Evolutionary conservation across 2,113 vertebrate species (phyloP), one percentile per base, ranked within the genome.

Genomic region (Cheirogaleus medius): DNA sequence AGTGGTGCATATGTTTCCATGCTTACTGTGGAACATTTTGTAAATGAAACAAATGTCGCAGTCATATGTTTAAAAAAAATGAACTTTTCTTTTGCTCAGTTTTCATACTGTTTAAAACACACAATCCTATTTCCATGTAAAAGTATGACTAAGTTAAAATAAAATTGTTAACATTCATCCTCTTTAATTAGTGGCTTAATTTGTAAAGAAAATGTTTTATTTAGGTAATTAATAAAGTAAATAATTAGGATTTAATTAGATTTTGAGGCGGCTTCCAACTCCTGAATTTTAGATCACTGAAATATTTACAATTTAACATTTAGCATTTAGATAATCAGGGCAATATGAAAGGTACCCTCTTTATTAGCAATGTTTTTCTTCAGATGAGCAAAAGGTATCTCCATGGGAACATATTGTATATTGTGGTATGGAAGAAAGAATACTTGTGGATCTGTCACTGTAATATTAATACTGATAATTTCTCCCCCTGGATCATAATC

Each of bases 151-250:
- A 92, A 90, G 85, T 87, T 71, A 88, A 90, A 96, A 96, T 71
- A 97, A 95, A 93, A 88, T 56, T 58, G n/a, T 66, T 92, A 85
- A 64, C 74, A 94, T 81, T 95, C 17, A 81, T 95, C 92, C 84
- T 49, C 29, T 21, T 23, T 56, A 90, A 94, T 81, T 84, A 87
- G 7, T 74, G 63, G 44, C 12, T 96, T 84, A 32, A 42, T 80
- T 91, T 92, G 32, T 93, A 83, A 92, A 85, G 39, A 52, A 78
- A 90, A 87, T 2, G 84, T 87, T 96, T 88, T 52, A 89, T 82
- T 90, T 90, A 71, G 10, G 12, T 87, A 73, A 91, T 84, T 92
- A 93, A 11, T 80, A 44, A 87, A 69, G 25, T 94, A 85, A 96
- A 96, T 87, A 77, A 84, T 87, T 87, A 71, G 63, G 23, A 54